Evolutionary conservation across 2,797 vertebrate species (phyloP).

Genomic region (Todus mexicanus): DNA sequence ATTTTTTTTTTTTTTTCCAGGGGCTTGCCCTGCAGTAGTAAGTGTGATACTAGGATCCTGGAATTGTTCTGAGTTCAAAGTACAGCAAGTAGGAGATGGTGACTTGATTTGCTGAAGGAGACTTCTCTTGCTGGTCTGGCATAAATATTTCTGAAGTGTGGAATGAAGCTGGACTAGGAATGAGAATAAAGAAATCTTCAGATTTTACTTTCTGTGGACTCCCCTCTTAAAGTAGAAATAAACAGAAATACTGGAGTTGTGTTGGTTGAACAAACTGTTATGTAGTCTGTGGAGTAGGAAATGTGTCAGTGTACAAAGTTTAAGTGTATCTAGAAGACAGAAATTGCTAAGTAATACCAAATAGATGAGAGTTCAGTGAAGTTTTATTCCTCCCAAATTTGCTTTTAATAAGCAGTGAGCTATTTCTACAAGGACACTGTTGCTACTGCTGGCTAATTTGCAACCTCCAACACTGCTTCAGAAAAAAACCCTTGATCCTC

Average conservation of each 20-base stretch:
- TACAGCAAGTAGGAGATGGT: neutral
- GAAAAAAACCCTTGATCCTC: neutral
- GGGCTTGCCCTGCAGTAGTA: neutral
- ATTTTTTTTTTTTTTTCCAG: neutral
- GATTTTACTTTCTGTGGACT: neutral
- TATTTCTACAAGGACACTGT: neutral
- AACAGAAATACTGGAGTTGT: neutral
- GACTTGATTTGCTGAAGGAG: neutral
- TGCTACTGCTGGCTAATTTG: neutral
- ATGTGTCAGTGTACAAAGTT: neutral
- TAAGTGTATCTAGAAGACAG: neutral
- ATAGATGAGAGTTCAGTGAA: neutral
- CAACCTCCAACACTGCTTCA: neutral
- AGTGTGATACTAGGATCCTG: neutral
- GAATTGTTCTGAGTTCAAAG: neutral
- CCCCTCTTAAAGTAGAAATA: neutral
- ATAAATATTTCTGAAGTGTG: neutral
- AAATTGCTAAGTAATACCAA: neutral
- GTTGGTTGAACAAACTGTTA: neutral
- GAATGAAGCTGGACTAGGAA: neutral
- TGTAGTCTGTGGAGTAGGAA: neutral
- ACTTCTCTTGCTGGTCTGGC: neutral
- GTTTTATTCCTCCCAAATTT: neutral
- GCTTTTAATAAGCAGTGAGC: neutral
- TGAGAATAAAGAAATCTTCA: neutral